Conservation (phyloP, 2,113 vertebrate genomes). For the Eleginops maclovinus region DNA sequence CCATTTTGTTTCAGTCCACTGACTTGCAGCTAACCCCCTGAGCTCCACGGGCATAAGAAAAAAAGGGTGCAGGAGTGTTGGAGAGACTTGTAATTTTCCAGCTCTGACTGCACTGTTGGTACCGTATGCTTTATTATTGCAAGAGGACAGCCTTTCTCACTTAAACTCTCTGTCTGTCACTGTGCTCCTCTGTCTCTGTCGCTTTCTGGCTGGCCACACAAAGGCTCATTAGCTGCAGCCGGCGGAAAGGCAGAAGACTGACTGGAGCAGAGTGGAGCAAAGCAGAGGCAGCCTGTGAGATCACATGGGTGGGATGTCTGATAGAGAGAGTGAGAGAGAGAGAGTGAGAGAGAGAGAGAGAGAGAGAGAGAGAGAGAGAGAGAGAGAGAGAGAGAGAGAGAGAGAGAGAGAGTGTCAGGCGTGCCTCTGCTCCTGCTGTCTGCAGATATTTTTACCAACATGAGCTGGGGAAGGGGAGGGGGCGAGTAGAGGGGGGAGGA, state of each 20-base stretch:
- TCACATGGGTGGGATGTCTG: slow-evolving; percentile 97
- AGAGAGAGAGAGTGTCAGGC: slow-evolving; percentile 79
- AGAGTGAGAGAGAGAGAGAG: slow-evolving; percentile 58
- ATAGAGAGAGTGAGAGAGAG: slow-evolving; percentile 63
- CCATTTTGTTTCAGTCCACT: slow-evolving; percentile 76
- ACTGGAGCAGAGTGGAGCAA: slow-evolving; percentile 84
- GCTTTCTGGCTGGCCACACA: slow-evolving; percentile 86
- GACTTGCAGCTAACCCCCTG: slow-evolving; percentile 70
- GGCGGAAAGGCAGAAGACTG: slow-evolving; percentile 90
- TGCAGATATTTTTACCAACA: slow-evolving; percentile 96
- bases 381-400: slow-evolving; percentile 58
- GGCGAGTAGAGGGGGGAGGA: background rate
- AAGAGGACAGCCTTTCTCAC: slow-evolving; percentile 87
- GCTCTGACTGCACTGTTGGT: slow-evolving; percentile 87
- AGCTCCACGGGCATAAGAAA: slow-evolving; percentile 62
- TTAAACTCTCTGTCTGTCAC: slow-evolving; percentile 66
- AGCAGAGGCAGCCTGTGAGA: slow-evolving; percentile 90
- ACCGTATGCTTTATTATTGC: slow-evolving; percentile 96
- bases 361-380: slow-evolving; percentile 43
- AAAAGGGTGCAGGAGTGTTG: slow-evolving; percentile 58
- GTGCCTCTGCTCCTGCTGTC: slow-evolving; percentile 91
- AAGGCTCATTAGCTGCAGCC: slow-evolving; percentile 99
- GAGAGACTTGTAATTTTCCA: slow-evolving; percentile 85
- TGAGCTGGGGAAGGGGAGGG: slow-evolving; percentile 78
- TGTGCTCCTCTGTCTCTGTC: slow-evolving; percentile 43